Percentiles rank a stretch among this genome's conserved stretches.
Evolutionary conservation across 2,113 vertebrate species (phyloP).

Genomic region (Charadrius vociferus): DNA sequence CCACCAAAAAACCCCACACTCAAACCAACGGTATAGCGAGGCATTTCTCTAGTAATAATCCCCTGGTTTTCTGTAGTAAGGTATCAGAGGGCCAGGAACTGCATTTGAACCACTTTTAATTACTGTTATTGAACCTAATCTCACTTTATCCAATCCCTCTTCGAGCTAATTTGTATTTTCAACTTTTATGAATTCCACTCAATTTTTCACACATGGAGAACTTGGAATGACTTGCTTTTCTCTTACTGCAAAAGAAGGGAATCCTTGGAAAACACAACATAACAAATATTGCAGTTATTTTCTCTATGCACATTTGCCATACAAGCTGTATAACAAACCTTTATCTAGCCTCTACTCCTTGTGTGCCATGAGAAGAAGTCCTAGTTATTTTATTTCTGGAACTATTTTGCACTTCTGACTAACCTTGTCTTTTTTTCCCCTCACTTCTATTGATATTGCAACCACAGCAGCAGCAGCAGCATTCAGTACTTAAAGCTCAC

Average conservation of each 20-base stretch:
- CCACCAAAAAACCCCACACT: background rate
- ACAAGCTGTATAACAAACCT: fast-evolving
- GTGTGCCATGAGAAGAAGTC: background rate
- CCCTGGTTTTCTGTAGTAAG: background rate
- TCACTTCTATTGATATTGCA: background rate
- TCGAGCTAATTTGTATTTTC: background rate
- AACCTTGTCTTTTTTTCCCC: no score
- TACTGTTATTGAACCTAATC: background rate
- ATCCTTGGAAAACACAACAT: background rate
- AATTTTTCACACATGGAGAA: background rate
- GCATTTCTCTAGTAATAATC: background rate
- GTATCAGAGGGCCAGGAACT: background rate
- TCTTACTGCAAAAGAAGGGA: background rate
- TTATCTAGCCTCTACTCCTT: background rate
- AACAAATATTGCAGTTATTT: background rate
- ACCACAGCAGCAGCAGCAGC: background rate
- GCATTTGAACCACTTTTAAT: background rate
- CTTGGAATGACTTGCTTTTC: background rate
- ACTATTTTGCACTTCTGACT: background rate
- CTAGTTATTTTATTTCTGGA: background rate
- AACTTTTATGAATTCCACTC: background rate
- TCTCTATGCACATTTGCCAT: background rate
- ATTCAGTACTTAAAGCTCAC: background rate
- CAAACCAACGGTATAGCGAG: background rate
- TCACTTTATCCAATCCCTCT: background rate